Evolutionary conservation across 2,888 invertebrate genomes (phyloP), one percentile per base, ranked within the genome.

Genomic region (Lysandra coridon): DNA sequence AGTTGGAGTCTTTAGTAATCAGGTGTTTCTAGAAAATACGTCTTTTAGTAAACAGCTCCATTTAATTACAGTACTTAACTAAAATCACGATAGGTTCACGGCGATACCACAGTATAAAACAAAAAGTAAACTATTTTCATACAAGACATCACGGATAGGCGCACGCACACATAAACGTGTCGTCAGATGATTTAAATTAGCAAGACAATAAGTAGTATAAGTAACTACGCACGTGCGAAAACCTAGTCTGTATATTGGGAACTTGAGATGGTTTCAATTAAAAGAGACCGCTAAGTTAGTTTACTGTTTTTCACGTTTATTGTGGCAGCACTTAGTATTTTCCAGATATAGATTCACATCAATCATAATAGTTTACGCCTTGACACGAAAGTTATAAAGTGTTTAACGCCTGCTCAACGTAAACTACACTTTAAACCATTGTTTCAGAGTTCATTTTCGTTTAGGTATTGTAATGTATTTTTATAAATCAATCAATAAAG

Each of bases 381-480:
- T 69, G 30, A 64, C 33, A 69, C 33, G 69, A 69, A 69, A 69
- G 69, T 69, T 69, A 33, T 62, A 64, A 64, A 69, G 33, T 69
- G 33, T 69, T 37, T 17, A 69, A 33, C 12, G 17, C 30, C 12
- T 69, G 4, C 33, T 33, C 14, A 69, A 37, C 1, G 69, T 37
- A 17, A 69, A 23, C 2, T 49, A 4, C 30, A 75, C 14, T 75
- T 17, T 30, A 49, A 53, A 10, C 30, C 75, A 10, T 73, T 62
- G 40, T n/a, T 2, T 40, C 73, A 53, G 10, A 14, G 3, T 76
- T 44, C 44, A 74, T 33, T 14, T 49, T 76, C 7, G 33, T 69
- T 76, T n/a, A 17, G 23, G 57, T 30, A 12, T 73, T 33, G 17
- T 77, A 53, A 60, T 77, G 33, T 78, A 78, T 79, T 80, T 74